Conservation (phyloP, 2,113 vertebrate genomes). For the Laticauda laticaudata region DNA sequence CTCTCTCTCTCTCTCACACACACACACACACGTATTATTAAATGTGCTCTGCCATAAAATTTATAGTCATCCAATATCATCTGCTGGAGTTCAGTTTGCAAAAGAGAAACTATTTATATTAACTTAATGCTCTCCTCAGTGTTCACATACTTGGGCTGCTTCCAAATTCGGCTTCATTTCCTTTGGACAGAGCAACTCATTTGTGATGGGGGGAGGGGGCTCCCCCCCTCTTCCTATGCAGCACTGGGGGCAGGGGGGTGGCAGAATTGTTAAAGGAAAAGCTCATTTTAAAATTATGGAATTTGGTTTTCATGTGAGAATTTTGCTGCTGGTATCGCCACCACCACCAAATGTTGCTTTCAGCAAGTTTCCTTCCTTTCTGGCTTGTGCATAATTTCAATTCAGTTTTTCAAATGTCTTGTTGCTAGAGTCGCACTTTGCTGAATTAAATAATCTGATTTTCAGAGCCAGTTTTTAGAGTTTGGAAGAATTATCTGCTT, state of each 20-base stretch:
- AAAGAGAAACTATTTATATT: slow-evolving; percentile 51
- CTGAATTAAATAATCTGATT: background rate
- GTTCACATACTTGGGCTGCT: slow-evolving; percentile 48
- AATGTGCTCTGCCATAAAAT: slow-evolving; percentile 59
- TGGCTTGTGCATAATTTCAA: background rate
- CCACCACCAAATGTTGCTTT: background rate
- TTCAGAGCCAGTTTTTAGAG: background rate
- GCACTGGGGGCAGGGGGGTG: background rate
- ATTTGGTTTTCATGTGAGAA: background rate
- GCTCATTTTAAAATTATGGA: background rate
- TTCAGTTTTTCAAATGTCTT: background rate
- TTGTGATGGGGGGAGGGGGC: background rate
- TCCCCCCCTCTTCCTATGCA: background rate
- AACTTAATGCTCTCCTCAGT: slow-evolving; percentile 37
- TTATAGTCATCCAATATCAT: slow-evolving; percentile 58
- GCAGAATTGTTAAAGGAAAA: background rate
- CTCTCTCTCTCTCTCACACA: no score
- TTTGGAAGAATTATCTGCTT: background rate
- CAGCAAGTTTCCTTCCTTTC: background rate
- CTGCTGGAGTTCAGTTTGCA: slow-evolving; percentile 43
- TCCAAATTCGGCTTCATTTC: slow-evolving; percentile 16
- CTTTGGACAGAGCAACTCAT: slow-evolving; percentile 45
- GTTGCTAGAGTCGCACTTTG: background rate
- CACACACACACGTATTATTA: slow-evolving; percentile 34
- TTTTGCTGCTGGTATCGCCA: background rate